Base-by-base conservation (phyloP, 64 coral and sea anemone species). In the Porites australiensis region DNA sequence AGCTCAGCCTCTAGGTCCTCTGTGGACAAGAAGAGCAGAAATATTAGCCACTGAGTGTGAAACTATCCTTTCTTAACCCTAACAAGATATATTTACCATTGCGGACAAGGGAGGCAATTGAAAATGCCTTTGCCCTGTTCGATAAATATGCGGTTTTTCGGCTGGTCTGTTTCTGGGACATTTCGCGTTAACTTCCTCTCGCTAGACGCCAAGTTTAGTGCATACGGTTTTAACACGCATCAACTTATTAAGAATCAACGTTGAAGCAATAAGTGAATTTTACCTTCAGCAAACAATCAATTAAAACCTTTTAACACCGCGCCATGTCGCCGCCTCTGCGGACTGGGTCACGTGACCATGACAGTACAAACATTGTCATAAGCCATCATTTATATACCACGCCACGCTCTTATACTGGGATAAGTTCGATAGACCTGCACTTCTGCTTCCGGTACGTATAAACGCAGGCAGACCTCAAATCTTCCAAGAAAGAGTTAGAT, bases 261-360 rank as follows among this genome's bases (percentile, higher is more conserved):
- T 82, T 98, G 77, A 77, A 59, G 88, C 79, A 91, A 91, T 94
- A 94, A 93, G 86, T 98, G 92, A 98, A 98, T 98, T 91, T 89
- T 94, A 90, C 72, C 88, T 82, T 86, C 74, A 45, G 90, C 92
- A 98, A 98, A 98, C 76, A 98, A 98, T 98, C 95, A 94, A 98
- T 98, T 98, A 98, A 91, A 84, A 88, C 88, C 95, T 98, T 98
- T 98, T 98, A 98, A 94, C 95, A 87, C 87, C 82, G 95, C 95
- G 95, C 91, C 95, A 88, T 88, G 88, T 98, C 92, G 95, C 94
- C 95, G 92, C 95, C 95, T 78, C 61, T 65, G 61, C 62, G 7
- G 37, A 84, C 69, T 84, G 81, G 62, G 6, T 14, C 81, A 84
- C 81, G 81, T 84, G 81, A 84, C 81, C 81, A 15, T 49, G 81